Evolutionary conservation across 2,888 invertebrate genomes (phyloP), one percentile per base, ranked within the genome.

Genomic region (Eucriotettix oculatus): DNA sequence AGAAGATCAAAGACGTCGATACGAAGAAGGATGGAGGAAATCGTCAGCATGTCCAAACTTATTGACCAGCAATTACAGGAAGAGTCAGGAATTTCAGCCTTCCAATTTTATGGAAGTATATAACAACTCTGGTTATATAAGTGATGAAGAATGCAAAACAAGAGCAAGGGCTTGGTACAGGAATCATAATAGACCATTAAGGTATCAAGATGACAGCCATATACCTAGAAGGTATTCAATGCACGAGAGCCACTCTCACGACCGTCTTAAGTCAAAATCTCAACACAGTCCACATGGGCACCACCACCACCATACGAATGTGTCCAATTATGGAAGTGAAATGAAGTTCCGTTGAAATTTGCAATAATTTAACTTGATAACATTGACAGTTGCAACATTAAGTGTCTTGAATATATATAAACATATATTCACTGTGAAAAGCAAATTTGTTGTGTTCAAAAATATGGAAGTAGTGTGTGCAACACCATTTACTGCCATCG

Each of bases 11-110:
- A 77, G 79, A 16, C 76, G 79, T 55, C 79, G 80, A 61, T 85
- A 85, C 66, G 81, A 84, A 61, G 81, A 84, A 56, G 83, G 84
- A 0, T 86, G 86, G 86, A 78, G 84, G 63, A 77, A 82, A 62
- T 82, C 84, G 14, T 82, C 79, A 63, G 81, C 80, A 66, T 75
- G 76, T 62, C 65, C 69, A 14, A n/a, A 42, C 11, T 12, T 42
- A 14, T 17, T 12, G 7, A 44, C 42, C 1, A 54, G 55, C n/a
- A 43, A 54, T 11, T 29, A 53, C 29, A 53, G 55, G 29, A 42
- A 56, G 29, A 61, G 62, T 17, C 58, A 64, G 16, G 62, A 61
- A 14, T 66, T 67, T 54, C 81, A 82, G 65, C 76, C 82, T 16
- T 76, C 81, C n/a, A 79, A 81, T 58, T 79, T 83, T 63, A 74